A percentile compares a stretch with the other conserved stretches of the same genome.
Conservation (phyloP, 2,797 vertebrate species). For the Chaetodon trifasciatus region DNA sequence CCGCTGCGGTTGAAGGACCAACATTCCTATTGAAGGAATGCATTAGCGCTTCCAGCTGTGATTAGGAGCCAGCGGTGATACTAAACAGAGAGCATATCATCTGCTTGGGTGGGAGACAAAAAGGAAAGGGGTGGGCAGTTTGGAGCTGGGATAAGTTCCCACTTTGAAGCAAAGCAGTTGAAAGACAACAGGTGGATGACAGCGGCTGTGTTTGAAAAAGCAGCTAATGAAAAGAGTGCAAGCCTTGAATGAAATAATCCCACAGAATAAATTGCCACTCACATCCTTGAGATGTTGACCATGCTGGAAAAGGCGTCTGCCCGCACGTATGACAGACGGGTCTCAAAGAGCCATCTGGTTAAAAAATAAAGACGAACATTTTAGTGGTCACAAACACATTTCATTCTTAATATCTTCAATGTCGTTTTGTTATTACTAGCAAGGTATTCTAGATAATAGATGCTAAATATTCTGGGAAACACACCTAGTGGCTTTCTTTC, state of each 20-base stretch:
- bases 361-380: constrained; percentile 35
- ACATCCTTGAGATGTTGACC: constrained; percentile 96
- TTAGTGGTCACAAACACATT: constrained; percentile 19
- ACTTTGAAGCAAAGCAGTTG: constrained; percentile 14
- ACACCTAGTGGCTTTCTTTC: not conserved
- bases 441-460: not conserved
- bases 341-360: constrained; percentile 92
- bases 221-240: constrained; percentile 15
- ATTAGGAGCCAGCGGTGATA: constrained; percentile 71
- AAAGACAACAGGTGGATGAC: constrained; percentile 60
- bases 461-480: not conserved
- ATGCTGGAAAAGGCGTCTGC: constrained; percentile 89
- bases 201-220: constrained; percentile 6
- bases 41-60: constrained; percentile 73
- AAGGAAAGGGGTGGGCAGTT: constrained; percentile 23
- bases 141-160: constrained; percentile 22
- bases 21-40: constrained; percentile 74
- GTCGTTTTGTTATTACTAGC: not conserved
- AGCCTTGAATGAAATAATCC: constrained; percentile 17
- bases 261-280: constrained; percentile 77
- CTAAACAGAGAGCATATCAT: constrained; percentile 72
- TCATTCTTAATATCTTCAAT: not conserved
- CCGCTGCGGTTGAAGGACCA: constrained; percentile 63
- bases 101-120: constrained; percentile 55
- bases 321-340: constrained; percentile 88